Conservation (phyloP, 53 echinoderm and acorn worm species). For the Antedon mediterranea region DNA sequence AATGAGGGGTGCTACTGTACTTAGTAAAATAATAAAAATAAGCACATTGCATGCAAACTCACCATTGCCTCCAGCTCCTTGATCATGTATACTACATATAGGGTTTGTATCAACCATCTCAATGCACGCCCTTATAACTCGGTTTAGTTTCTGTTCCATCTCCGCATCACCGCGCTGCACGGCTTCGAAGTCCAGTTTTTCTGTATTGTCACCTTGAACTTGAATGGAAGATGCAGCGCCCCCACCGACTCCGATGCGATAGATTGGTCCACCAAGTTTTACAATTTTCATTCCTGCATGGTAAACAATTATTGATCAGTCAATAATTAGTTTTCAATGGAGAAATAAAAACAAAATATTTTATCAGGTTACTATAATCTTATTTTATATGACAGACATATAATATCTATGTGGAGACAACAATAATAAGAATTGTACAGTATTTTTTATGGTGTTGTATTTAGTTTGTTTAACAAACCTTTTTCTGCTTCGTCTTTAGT, state of each 20-base stretch:
- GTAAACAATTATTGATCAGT: not conserved
- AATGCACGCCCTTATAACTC: conserved; percentile 83
- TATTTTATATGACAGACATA: not conserved
- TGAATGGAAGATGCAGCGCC: conserved; percentile 98
- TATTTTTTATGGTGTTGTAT: no score
- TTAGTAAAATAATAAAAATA: no score
- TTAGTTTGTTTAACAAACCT: conserved; percentile 22
- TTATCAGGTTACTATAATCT: not conserved
- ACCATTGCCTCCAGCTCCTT: conserved; percentile 98
- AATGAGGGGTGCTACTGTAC: no score
- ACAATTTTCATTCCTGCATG: conserved; percentile 77
- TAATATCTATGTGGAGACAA: no score
- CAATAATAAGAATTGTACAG: no score
- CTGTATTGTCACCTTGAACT: conserved; percentile 92
- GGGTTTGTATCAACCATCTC: conserved; percentile 66
- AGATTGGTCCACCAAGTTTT: conserved; percentile 86
- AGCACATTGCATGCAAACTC: no score
- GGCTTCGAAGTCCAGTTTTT: conserved; percentile 87
- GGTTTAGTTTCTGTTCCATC: conserved; percentile 97
- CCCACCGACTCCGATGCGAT: conserved; percentile 92
- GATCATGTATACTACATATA: conserved; percentile 92
- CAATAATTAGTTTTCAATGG: no score
- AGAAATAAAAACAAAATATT: no score
- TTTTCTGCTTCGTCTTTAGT: conserved; percentile 39
- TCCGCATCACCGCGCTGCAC: conserved; percentile 96